A percentile compares a stretch with the other conserved stretches of the same genome.
Evolutionary conservation across 2,888 invertebrate genomes (phyloP).

Genomic region (Arctia plantaginis): DNA sequence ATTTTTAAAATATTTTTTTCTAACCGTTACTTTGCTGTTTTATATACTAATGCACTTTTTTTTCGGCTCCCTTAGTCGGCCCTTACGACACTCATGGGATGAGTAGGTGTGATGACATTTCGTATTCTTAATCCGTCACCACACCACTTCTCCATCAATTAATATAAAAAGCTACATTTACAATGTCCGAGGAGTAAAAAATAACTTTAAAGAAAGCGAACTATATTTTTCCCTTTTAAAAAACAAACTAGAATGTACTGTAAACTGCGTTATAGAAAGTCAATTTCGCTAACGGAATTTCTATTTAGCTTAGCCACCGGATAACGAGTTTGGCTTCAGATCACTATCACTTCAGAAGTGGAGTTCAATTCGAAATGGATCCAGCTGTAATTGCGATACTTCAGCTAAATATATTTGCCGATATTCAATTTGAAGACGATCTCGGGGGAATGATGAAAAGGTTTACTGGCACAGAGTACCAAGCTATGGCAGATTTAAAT

Average conservation of each 20-base stretch:
- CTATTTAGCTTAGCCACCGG: not conserved
- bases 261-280: constrained; percentile 1
- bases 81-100: too few relatives aligned
- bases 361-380: constrained; percentile 12
- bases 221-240: not conserved
- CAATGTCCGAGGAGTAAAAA: not conserved
- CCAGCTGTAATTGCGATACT: constrained; percentile 12
- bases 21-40: too few relatives aligned
- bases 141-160: too few relatives aligned
- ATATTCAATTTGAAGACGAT: not conserved
- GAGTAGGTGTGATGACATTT: too few relatives aligned
- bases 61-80: too few relatives aligned
- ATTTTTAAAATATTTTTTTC: too few relatives aligned
- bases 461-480: not conserved
- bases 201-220: not conserved
- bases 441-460: not conserved
- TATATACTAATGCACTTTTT: too few relatives aligned
- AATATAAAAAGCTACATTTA: too few relatives aligned
- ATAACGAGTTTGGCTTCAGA: constrained; percentile 14
- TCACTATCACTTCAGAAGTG: constrained; percentile 4
- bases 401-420: constrained; percentile 4
- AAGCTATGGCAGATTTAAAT: not conserved
- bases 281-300: constrained; percentile 1
- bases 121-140: too few relatives aligned
- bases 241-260: not conserved